Conservation (phyloP, 2,797 vertebrate genomes). For the Rhinoraja longicauda region DNA sequence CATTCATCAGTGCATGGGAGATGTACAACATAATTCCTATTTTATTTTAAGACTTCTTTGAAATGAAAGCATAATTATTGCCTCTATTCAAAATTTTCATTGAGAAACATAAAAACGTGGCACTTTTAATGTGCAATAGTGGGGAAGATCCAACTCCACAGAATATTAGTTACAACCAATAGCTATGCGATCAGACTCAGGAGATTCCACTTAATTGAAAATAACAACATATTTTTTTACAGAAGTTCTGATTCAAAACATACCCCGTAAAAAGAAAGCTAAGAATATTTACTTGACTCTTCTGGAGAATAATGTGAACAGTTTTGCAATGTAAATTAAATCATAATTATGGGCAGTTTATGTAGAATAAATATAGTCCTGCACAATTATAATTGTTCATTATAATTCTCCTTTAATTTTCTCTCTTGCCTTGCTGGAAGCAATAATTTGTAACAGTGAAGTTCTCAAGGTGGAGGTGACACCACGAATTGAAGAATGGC, state of each 20-base stretch:
- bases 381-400: not conserved
- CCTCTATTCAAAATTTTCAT: slow-evolving; percentile 11
- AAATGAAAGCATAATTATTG: not conserved
- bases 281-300: not conserved
- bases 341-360: not conserved
- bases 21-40: not conserved
- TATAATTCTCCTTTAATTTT: not conserved
- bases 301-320: not conserved
- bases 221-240: not conserved
- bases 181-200: not conserved
- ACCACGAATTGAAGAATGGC: not conserved
- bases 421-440: not conserved
- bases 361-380: too few relatives aligned
- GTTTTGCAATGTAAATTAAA: not conserved
- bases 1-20: not conserved
- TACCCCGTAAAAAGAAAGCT: not conserved
- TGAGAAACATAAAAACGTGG: not conserved
- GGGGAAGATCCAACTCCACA: not conserved
- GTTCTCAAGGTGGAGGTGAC: not conserved
- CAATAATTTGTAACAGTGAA: not conserved
- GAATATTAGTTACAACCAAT: not conserved
- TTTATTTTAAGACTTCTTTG: not conserved
- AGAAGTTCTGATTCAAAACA: not conserved
- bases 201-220: too few relatives aligned
- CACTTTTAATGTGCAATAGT: not conserved